Evolutionary conservation across 2,113 vertebrate genomes (phyloP).

Genomic region (Sterna hirundo): DNA sequence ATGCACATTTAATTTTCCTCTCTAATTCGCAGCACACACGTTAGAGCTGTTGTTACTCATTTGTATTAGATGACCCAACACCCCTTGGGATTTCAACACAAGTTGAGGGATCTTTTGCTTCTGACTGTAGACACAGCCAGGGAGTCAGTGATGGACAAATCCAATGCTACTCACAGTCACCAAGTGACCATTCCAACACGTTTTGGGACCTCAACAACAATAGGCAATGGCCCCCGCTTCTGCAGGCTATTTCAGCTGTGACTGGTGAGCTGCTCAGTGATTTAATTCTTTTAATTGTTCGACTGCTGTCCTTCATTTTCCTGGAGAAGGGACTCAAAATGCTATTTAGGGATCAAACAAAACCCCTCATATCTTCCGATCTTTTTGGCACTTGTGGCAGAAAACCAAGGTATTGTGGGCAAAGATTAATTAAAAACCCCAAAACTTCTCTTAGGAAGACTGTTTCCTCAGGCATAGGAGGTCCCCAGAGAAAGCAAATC

Average conservation of each 20-base stretch:
- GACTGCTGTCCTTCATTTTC: neutral
- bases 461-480: neutral
- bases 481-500: neutral
- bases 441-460: neutral
- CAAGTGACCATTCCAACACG: neutral
- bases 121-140: neutral
- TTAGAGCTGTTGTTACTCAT: neutral
- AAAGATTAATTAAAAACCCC: neutral
- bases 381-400: neutral
- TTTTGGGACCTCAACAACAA: neutral
- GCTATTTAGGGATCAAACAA: neutral
- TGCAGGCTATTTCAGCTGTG: neutral
- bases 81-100: neutral
- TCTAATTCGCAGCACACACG: fast-evolving
- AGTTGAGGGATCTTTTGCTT: neutral
- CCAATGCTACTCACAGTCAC: fast-evolving
- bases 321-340: neutral
- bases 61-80: neutral
- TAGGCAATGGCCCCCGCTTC: fast-evolving
- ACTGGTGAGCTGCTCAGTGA: neutral
- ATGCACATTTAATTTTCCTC: neutral
- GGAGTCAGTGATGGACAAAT: neutral
- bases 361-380: neutral
- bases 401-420: neutral
- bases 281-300: neutral